Base-by-base conservation (phyloP, 2,888 invertebrate species). In the Stictocephala bisonia region DNA sequence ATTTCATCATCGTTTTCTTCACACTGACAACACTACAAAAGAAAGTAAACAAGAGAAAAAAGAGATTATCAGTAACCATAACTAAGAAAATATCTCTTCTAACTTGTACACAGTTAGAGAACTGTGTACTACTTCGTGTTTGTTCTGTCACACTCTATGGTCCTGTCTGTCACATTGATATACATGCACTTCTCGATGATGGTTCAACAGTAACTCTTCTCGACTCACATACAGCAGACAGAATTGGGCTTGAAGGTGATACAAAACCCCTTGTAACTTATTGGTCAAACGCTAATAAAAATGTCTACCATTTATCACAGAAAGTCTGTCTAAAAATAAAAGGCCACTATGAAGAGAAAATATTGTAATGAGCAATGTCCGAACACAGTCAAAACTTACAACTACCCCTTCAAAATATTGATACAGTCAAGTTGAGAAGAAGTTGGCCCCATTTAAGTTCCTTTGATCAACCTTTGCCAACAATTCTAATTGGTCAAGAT, bases 401-500 rank as follows among this genome's bases (percentile, higher is more conserved):
- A 7, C 22, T 29, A 58, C 27, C 58, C 11, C 20, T 7, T 24
- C 50, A 50, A 50, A 50, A 7, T 20, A n/a, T 50, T 50, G 50
- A 50, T 13, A 50, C 20, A 18, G 50, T 58, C 6, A 64, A 64
- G 35, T 40, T 64, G 9, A 9, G 40, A 9, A 22, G 22, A 13
- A 35, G 15, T n/a, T 64, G 64, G 64, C 6, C 40, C 35, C 64
- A 35, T 22, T 13, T 64, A 9, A 64, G 15, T 35, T 31, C 15
- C 29, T 31, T 64, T 18, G 35, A 35, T 35, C 40, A 64, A 13
- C 64, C 64, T 6, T 35, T 35, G 7, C 64, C 58, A 7, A 58
- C 27, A 58, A 58, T 58, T n/a, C n/a, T 58, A 3, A 58, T 58
- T n/a, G 58, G 58, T n/a, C 58, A 58, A 58, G 58, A 35, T 35